phyloP scores from a whole-genome alignment of 1,140 invertebrate species.

The Drosophila ananassae region DNA sequence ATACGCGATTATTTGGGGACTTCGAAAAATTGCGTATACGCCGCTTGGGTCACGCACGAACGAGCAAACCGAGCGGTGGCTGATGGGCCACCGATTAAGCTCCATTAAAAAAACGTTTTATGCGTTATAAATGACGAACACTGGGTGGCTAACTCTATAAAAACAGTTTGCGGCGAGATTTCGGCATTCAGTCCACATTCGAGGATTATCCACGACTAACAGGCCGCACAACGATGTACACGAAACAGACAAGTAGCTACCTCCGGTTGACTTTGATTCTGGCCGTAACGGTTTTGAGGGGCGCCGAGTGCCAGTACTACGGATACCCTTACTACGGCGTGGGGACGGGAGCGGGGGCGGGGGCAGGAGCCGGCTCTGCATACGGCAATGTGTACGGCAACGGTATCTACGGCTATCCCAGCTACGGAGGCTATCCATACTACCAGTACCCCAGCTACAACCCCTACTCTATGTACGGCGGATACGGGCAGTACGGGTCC shows the following conservation, averaged over 20 bases:
- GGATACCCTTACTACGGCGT: slow-evolving; percentile 57
- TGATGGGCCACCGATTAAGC: slow-evolving; percentile 64
- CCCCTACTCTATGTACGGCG: slow-evolving; percentile 37
- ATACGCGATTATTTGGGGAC: slow-evolving; percentile 14
- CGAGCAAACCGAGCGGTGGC: slow-evolving; percentile 54
- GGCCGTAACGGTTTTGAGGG: slow-evolving; percentile 27
- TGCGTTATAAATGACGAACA: slow-evolving; percentile 36
- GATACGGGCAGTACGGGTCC: slow-evolving; percentile 56
- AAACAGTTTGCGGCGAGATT: slow-evolving; percentile 32
- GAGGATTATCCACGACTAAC: slow-evolving; percentile 32
- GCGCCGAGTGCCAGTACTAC: slow-evolving; percentile 53
- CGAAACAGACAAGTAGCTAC: slow-evolving; percentile 25
- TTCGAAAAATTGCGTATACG: slow-evolving; percentile 63
- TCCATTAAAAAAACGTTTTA: slow-evolving; percentile 67
- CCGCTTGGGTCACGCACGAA: slow-evolving; percentile 55
- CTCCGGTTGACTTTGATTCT: slow-evolving; percentile 36
- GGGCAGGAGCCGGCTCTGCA: slow-evolving; percentile 37
- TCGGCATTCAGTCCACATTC: slow-evolving; percentile 52
- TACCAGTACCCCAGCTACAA: slow-evolving; percentile 43
- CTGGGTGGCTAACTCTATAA: slow-evolving; percentile 44
- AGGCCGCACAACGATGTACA: slow-evolving; percentile 24
- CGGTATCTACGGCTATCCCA: slow-evolving; percentile 29
- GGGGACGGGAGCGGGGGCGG: slow-evolving; percentile 21
- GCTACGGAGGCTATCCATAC: slow-evolving; percentile 46
- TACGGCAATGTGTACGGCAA: slow-evolving; percentile 42